These are phyloP conservation scores for Eupithecia dodoneata DNA, from an alignment of 2,888 invertebrate genomes.

Conservation along the genomic window DNA sequence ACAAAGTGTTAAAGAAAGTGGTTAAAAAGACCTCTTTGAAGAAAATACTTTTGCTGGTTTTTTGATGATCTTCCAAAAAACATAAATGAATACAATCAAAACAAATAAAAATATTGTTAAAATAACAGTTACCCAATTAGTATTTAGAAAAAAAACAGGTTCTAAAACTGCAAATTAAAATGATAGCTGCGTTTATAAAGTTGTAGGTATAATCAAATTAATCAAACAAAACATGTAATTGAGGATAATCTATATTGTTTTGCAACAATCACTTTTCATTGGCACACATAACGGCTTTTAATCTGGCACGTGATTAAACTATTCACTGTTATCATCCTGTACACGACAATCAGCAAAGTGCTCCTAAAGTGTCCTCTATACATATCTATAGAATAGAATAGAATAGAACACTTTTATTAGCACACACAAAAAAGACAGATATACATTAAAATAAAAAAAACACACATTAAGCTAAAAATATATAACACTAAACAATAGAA, in stretches of 20 bases:
- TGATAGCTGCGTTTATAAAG: background rate
- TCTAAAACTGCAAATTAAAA: background rate
- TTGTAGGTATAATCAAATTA: slow-evolving; percentile 3
- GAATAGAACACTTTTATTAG: too few species aligned
- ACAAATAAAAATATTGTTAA: background rate
- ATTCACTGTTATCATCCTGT: background rate
- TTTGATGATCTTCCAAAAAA: background rate
- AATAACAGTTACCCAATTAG: background rate
- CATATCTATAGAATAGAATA: too few species aligned
- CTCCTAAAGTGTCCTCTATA: too few species aligned
- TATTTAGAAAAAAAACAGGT: background rate
- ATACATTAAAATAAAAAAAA: too few species aligned
- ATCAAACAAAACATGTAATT: slow-evolving; percentile 5
- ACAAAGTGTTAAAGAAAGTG: background rate
- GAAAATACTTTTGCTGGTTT: background rate
- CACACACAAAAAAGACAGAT: too few species aligned
- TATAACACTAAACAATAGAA: too few species aligned
- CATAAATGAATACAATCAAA: background rate
- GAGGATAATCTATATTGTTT: slow-evolving; percentile 9
- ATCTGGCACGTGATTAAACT: background rate
- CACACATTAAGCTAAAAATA: too few species aligned
- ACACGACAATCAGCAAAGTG: too few species aligned
- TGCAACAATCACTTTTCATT: slow-evolving; percentile 14
- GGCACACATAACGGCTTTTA: background rate
- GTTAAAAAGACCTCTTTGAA: background rate